These are phyloP conservation scores for Drosophila repletoides DNA, from an alignment of 1,140 invertebrate genomes.

Conservation along the genomic window DNA sequence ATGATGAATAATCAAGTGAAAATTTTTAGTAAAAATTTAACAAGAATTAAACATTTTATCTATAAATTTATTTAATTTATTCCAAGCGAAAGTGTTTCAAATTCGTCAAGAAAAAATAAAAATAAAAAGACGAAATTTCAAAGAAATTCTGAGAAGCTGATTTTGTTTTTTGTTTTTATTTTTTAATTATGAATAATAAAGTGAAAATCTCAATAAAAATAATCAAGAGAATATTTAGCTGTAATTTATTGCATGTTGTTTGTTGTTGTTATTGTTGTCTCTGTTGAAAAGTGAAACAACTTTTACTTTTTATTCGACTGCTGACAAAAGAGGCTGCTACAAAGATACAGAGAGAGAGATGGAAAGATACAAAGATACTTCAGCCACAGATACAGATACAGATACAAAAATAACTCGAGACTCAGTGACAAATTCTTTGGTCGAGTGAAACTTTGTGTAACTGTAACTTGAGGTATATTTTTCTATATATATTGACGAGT, in stretches of 20 bases:
- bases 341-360: constrained; percentile 9
- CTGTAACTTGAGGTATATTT: constrained; percentile 28
- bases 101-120: too few relatives aligned
- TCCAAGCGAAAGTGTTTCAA: too few relatives aligned
- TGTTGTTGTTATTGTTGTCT: constrained; percentile 38
- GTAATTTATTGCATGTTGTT: constrained; percentile 21
- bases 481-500: too few relatives aligned
- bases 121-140: too few relatives aligned
- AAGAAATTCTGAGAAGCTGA: background rate
- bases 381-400: constrained; percentile 8
- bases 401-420: constrained; percentile 20
- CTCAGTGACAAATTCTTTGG: constrained; percentile 52
- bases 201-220: constrained; percentile 21
- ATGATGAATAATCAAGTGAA: constrained; percentile 52
- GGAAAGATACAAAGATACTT: constrained; percentile 9
- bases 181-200: constrained; percentile 47
- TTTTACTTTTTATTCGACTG: constrained; percentile 66
- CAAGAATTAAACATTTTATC: too few relatives aligned
- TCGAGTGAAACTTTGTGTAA: constrained; percentile 53
- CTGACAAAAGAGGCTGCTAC: constrained; percentile 52
- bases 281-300: constrained; percentile 65
- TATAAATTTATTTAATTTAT: too few relatives aligned
- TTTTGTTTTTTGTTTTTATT: constrained; percentile 7
- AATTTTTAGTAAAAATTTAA: constrained; percentile 29
- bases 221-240: constrained; percentile 67